Conservation (phyloP, 2,888 invertebrate genomes). For the Gonocerus acuteangulatus region DNA sequence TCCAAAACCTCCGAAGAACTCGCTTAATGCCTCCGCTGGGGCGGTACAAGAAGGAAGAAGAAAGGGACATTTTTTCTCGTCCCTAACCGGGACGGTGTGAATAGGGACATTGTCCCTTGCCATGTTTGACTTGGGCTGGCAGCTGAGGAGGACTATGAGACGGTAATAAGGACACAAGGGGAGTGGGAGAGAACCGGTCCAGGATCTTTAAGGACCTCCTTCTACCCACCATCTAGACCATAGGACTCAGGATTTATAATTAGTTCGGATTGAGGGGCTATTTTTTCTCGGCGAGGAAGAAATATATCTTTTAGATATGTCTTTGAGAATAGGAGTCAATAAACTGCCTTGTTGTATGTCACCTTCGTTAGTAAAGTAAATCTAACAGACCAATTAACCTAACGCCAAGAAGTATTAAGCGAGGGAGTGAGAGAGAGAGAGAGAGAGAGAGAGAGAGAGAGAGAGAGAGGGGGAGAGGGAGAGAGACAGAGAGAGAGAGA, state of each 20-base stretch:
- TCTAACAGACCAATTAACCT: too few relatives aligned
- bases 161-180: background rate
- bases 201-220: background rate
- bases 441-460: conserved; percentile 10
- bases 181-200: background rate
- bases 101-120: background rate
- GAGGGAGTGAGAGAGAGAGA: background rate
- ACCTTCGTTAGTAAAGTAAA: too few relatives aligned
- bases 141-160: background rate
- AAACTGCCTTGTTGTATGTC: too few relatives aligned
- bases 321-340: background rate
- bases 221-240: too few relatives aligned
- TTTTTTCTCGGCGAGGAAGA: background rate
- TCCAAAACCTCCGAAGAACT: too few relatives aligned
- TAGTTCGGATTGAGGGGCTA: too few relatives aligned
- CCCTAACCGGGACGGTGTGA: too few relatives aligned
- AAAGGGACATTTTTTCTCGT: too few relatives aligned
- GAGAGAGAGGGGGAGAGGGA: conserved; percentile 15
- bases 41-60: too few relatives aligned
- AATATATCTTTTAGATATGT: background rate
- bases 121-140: background rate
- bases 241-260: too few relatives aligned
- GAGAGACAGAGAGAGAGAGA: conserved; percentile 22
- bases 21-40: too few relatives aligned
- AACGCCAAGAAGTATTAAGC: background rate